Base-by-base conservation (phyloP, 2,888 invertebrate species). In the Rhodophaea formosa region DNA sequence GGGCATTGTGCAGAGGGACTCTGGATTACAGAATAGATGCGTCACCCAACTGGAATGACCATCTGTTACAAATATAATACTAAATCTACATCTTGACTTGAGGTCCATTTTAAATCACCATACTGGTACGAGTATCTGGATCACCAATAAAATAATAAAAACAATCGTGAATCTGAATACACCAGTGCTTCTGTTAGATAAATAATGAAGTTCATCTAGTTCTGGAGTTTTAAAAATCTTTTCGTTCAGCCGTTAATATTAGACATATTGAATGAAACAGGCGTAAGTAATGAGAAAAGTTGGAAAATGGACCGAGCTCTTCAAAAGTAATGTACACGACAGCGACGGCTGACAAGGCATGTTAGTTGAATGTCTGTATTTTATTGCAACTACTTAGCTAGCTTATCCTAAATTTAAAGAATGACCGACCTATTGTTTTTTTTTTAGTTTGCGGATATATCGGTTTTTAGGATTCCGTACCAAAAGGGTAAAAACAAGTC, bases 241-340 rank as follows among this genome's bases (percentile, higher is more conserved):
- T 23, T 23, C 23, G 23, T 57, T 63, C 57, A 56, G 55, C 23
- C 23, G 23, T 23, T 23, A 5, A 23, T 23, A 3, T 35, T 58
- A 62, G 59, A 64, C 61, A 61, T 59, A 65, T 59, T 64, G 62
- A 69, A 46, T n/a, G 5, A 67, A 69, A 65, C 63, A 55, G 59
- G 63, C 55, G 62, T 60, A 10, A 63, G n/a, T 72, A 71, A 73
- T 71, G 70, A 70, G 68, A 71, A 71, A 73, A 72, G 62, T 67
- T 69, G 39, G 52, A 58, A 57, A 57, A 62, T 56, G 53, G 53
- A 53, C 54, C 53, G 56, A 61, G 29, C 58, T 56, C 56, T 58
- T 53, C 49, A 39, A 39, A 39, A n/a, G 39, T 35, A 35, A 35
- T 35, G 10, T 39, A 12, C n/a, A n/a, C 39, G 10, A 35, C 35